Evolutionary conservation across 2,113 vertebrate species (phyloP).

Genomic region (Thunnus thynnus): DNA sequence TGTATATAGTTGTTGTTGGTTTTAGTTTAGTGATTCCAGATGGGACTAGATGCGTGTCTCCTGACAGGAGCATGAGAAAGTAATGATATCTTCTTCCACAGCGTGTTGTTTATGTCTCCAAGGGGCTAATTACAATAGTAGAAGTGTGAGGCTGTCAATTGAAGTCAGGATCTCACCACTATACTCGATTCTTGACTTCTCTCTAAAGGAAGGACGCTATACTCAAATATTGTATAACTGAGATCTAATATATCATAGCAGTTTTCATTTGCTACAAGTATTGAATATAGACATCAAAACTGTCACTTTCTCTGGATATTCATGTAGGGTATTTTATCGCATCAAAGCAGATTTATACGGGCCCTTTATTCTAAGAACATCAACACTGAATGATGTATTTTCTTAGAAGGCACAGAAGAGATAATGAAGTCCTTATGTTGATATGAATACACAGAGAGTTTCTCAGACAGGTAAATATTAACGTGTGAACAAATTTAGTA

Average conservation of each 20-base stretch:
- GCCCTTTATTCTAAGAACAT: conserved; percentile 13
- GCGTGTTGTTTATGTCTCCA: conserved; percentile 72
- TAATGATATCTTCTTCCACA: conserved; percentile 72
- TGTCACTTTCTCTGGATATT: conserved; percentile 16
- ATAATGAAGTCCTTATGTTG: conserved; percentile 52
- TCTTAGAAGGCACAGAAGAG: conserved; percentile 5
- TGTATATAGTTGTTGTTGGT: conserved; percentile 46
- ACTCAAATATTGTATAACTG: conserved; percentile 33
- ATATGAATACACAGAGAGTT: conserved; percentile 33
- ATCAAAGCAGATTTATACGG: conserved; percentile 19
- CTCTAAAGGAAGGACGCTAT: conserved; percentile 43
- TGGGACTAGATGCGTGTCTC: conserved; percentile 60
- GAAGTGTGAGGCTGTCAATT: conserved; percentile 71
- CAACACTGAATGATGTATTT: conserved; percentile 7
- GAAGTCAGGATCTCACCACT: conserved; percentile 50
- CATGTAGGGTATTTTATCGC: conserved; percentile 14
- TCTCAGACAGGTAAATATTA: conserved; percentile 65
- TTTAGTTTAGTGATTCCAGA: conserved; percentile 56
- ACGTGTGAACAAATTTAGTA: conserved; percentile 52
- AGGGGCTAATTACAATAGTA: conserved; percentile 83
- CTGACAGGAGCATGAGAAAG: conserved; percentile 67
- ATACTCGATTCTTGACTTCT: conserved; percentile 46
- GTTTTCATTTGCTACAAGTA: conserved; percentile 20
- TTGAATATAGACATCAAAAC: conserved; percentile 26
- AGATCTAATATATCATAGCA: conserved; percentile 21